phyloP scores from a whole-genome alignment of 1,140 invertebrate genomes.

The Papilio polytes region DNA sequence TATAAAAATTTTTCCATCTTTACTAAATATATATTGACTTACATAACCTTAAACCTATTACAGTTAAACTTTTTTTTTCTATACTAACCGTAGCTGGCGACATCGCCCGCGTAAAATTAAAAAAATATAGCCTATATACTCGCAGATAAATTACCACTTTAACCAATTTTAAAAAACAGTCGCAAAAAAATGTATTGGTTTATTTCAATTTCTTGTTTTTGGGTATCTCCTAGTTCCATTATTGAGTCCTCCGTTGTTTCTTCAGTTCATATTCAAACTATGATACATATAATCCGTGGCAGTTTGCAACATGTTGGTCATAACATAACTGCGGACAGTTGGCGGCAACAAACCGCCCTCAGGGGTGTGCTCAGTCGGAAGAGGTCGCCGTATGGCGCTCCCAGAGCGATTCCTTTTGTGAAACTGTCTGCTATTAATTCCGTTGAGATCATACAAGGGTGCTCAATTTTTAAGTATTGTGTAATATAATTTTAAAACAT shows the following conservation, averaged over 20 bases:
- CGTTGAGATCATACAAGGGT: slow-evolving; percentile 44
- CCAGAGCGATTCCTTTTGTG: slow-evolving; percentile 55
- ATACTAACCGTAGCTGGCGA: no score
- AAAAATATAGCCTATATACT: no score
- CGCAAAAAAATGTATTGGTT: no score
- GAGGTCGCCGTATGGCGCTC: slow-evolving; percentile 59
- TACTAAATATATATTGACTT: no score
- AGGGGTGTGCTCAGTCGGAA: slow-evolving; percentile 63
- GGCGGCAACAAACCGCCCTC: slow-evolving; percentile 56
- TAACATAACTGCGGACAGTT: slow-evolving; percentile 73
- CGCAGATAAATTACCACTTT: no score
- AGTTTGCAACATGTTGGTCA: slow-evolving; percentile 44
- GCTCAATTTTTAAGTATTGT: slow-evolving; percentile 15
- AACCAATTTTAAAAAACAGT: no score
- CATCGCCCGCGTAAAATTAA: no score
- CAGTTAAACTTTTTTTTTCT: no score
- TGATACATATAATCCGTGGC: not conserved
- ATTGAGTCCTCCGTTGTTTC: not conserved
- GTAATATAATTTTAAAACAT: slow-evolving; percentile 30
- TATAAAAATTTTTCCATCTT: no score
- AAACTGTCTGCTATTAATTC: slow-evolving; percentile 57
- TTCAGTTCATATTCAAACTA: not conserved
- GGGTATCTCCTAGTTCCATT: no score
- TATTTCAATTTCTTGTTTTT: no score
- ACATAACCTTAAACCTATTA: no score